Percentiles rank a stretch among this genome's conserved stretches.
Evolutionary conservation across 2,888 invertebrate genomes (phyloP).

Genomic region (Lasioglossum morio): DNA sequence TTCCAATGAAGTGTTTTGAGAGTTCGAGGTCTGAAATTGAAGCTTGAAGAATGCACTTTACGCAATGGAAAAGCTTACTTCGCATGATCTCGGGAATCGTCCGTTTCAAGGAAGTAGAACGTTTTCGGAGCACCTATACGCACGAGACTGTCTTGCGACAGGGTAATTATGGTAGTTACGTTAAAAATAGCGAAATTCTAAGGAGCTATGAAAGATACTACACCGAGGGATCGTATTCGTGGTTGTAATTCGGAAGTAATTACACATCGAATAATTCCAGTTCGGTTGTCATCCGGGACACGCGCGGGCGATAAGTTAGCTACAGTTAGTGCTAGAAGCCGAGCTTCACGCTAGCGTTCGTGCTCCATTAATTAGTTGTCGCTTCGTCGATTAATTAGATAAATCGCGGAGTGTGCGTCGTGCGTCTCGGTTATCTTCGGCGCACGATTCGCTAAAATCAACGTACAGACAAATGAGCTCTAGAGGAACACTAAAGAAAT

Average conservation of each 20-base stretch:
- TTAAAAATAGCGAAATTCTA: not conserved
- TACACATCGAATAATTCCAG: not conserved
- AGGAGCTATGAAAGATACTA: not conserved
- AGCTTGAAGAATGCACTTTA: too few relatives aligned
- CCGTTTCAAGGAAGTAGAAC: too few relatives aligned
- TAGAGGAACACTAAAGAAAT: not conserved
- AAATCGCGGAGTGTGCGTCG: not conserved
- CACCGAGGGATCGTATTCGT: not conserved
- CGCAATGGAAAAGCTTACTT: too few relatives aligned
- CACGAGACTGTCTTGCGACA: too few relatives aligned
- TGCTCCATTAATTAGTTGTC: conserved; percentile 13
- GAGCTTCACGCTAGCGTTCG: not conserved
- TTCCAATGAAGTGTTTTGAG: too few relatives aligned
- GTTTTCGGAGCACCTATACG: too few relatives aligned
- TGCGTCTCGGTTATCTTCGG: not conserved
- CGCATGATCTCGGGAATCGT: too few relatives aligned
- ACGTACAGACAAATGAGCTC: not conserved
- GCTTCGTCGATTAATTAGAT: conserved; percentile 12
- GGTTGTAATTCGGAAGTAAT: not conserved
- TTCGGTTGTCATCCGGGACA: not conserved
- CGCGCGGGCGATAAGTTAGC: not conserved
- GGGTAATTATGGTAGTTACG: too few relatives aligned
- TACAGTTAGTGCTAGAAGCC: not conserved
- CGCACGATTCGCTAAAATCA: not conserved
- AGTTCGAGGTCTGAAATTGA: too few relatives aligned